Evolutionary conservation across 2,888 invertebrate genomes (phyloP), one percentile per base, ranked within the genome.

Genomic region (Drosophila fungiperda): DNA sequence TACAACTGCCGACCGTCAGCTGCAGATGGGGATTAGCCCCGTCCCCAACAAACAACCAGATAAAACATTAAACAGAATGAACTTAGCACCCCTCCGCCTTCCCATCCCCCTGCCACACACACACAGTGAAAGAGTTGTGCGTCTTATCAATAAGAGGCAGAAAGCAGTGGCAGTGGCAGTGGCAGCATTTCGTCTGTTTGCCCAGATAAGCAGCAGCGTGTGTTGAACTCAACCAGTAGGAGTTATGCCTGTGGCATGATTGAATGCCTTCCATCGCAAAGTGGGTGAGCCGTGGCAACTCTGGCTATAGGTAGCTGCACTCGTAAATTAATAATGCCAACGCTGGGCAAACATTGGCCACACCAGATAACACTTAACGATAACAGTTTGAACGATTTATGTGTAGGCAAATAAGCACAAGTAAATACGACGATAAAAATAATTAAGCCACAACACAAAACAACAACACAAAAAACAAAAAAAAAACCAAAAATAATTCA

Each of bases 301-400:
- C 26, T n/a, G 33, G 38, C 11, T 26, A 55, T 68, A 81, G 83
- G 84, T 77, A 84, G 70, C 73, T 57, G 55, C 60, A 72, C 59
- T 78, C 84, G 76, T 89, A 89, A 86, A 87, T 82, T 72, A 76
- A 72, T 84, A 80, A 77, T 62, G 64, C 57, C 36, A 62, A 50
- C 32, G 57, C 58, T n/a, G 55, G 57, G 71, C 48, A 88, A 83
- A 78, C 76, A 76, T 6, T 61, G 53, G 29, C 20, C 23, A 23
- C 23, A 9, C 26, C 23, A 73, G 89, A 84, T 89, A 89, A 23
- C 45, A 4, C 23, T 3, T 3, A 8, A 66, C 75, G 80, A 77
- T 80, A 83, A 61, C 67, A 72, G 32, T 82, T 89, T 80, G 87
- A 86, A 86, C 85, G 89, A 86, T 86, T 86, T 86, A 89, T 87